Percentiles rank a stretch among this genome's conserved stretches.
phyloP scores from a whole-genome alignment of 2,888 invertebrate species.

The Chloroclystis v-ata region DNA sequence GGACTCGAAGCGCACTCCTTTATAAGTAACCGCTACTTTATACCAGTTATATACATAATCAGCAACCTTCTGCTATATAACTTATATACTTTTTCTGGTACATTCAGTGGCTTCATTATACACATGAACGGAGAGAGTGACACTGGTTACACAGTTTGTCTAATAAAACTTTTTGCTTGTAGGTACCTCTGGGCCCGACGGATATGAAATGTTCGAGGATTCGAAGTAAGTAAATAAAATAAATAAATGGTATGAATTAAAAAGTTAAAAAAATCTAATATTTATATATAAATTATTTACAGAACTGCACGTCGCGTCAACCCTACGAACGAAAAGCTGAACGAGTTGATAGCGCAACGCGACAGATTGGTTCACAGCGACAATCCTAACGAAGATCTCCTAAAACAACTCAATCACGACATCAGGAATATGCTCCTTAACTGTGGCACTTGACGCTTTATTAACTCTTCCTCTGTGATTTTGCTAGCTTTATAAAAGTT shows the following conservation, averaged over 20 bases:
- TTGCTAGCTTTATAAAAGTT: neutral
- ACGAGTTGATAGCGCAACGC: constrained; percentile 67
- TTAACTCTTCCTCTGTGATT: neutral
- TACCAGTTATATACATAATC: too few relatives aligned
- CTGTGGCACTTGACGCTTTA: constrained; percentile 48
- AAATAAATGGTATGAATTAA: too few relatives aligned
- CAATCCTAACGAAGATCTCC: constrained; percentile 61
- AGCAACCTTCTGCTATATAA: too few relatives aligned
- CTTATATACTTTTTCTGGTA: too few relatives aligned
- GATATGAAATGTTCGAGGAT: constrained; percentile 51
- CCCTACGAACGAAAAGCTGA: constrained; percentile 60
- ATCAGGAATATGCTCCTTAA: constrained; percentile 70
- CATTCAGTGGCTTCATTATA: too few relatives aligned
- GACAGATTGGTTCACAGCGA: constrained; percentile 69
- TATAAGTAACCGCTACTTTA: constrained; percentile 41
- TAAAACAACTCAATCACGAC: constrained; percentile 72
- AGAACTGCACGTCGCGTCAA: constrained; percentile 52
- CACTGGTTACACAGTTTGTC: too few relatives aligned
- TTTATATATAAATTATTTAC: too few relatives aligned
- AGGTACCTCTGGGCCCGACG: constrained; percentile 46
- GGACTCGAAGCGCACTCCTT: constrained; percentile 50
- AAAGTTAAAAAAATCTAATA: too few relatives aligned
- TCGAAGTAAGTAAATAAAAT: constrained; percentile 41
- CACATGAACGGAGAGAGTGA: too few relatives aligned
- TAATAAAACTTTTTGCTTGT: constrained; percentile 24